Evolutionary conservation across 2,797 vertebrate genomes (phyloP).

Genomic region (Melanotaenia boesemani): DNA sequence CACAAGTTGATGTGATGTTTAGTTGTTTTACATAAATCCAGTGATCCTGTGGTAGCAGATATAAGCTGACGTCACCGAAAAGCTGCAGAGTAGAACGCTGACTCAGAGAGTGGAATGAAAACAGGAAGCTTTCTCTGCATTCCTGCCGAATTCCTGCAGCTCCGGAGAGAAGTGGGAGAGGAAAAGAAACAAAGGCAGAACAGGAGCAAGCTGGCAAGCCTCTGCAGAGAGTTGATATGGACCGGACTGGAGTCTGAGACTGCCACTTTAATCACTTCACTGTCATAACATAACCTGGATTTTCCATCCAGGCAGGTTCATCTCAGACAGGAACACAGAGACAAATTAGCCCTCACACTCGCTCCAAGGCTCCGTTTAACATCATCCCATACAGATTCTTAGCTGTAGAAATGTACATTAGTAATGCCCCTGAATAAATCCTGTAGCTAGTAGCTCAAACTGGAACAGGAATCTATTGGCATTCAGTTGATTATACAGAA

Average conservation of each 20-base stretch:
- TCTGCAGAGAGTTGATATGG: constrained; percentile 67
- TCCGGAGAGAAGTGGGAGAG: constrained; percentile 48
- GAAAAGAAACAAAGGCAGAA: constrained; percentile 74
- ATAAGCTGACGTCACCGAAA: constrained; percentile 52
- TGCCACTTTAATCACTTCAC: constrained; percentile 66
- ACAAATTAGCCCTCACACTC: too few species aligned
- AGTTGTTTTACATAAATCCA: background rate
- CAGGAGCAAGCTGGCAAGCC: constrained; percentile 59
- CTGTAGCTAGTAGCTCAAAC: too few species aligned
- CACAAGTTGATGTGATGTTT: background rate
- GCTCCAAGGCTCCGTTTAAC: too few species aligned
- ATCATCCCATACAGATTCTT: too few species aligned
- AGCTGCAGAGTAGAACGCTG: constrained; percentile 64
- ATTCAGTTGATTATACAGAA: too few species aligned
- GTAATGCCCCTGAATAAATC: too few species aligned
- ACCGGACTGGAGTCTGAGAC: constrained; percentile 65
- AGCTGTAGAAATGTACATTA: too few species aligned
- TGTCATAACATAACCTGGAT: constrained; percentile 64
- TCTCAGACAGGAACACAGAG: too few species aligned
- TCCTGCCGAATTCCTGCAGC: constrained; percentile 76
- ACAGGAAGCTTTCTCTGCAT: constrained; percentile 84
- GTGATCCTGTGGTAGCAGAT: constrained; percentile 38
- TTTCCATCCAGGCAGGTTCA: too few species aligned
- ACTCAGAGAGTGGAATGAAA: constrained; percentile 76
- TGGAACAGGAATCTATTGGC: too few species aligned